Evolutionary conservation across 1,140 invertebrate genomes (phyloP), one percentile per base, ranked within the genome.

Genomic region (Linepithema humile): DNA sequence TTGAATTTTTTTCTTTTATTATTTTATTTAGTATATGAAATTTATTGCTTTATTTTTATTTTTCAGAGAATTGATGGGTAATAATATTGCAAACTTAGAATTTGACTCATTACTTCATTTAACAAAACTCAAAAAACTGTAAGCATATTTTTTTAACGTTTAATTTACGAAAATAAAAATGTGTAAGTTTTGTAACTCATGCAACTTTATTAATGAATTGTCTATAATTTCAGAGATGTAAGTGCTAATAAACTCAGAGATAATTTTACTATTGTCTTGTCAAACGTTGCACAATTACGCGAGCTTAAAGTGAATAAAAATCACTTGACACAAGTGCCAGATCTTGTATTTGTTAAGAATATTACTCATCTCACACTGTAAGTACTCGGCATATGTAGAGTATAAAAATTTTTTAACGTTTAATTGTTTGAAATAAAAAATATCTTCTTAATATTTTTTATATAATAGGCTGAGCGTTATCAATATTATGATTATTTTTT

Each of bases 251-350:
- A 92, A 75, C 77, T 95, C n/a, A 87, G 86, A 40, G 90, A 94
- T 83, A 92, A 93, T 86, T 93, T 94, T 86, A 92, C 89, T 26
- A 90, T 93, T 57, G 83, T 75, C 57, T 89, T 95, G 69, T 92
- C 91, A 4, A 85, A 92, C 64, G 90, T 87, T 82, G 91, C 94
- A 43, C 92, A 95, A 88, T 91, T 96, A 83, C 95, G 94, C 77
- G 94, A 86, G 75, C 90, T 94, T 5, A 94, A 90, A 90, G 59
- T 93, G 32, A 93, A 92, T 85, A 93, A 92, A 85, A 94, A 94
- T 86, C 92, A 89, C 62, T 83, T 94, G 32, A 94, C 88, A 1
- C 69, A 84, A 60, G 90, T 94, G 80, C 94, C 94, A 50, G 89
- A 92, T 48, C 84, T 92, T 69, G 78, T 86, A 45, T 86, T 90